Conservation (phyloP, 1,140 invertebrate species). For the Ooceraea biroi region DNA sequence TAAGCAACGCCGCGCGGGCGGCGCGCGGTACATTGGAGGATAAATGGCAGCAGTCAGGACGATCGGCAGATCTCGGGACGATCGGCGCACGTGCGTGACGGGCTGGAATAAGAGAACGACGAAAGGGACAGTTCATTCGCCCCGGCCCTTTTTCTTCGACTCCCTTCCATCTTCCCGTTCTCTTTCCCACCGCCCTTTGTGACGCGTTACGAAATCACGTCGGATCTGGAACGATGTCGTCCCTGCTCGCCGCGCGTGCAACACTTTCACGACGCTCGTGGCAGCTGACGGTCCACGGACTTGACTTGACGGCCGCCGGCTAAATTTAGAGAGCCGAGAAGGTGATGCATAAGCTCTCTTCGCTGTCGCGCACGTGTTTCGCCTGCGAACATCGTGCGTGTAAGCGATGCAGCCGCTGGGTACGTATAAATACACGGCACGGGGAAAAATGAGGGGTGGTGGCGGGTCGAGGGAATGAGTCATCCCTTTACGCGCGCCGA, state of each 20-base stretch:
- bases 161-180: background rate
- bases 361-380: slow-evolving; percentile 71
- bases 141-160: slow-evolving; percentile 20
- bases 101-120: background rate
- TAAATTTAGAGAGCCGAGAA: slow-evolving; percentile 70
- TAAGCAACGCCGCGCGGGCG: slow-evolving; percentile 12
- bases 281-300: slow-evolving; percentile 67
- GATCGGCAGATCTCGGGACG: slow-evolving; percentile 37
- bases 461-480: slow-evolving; percentile 31
- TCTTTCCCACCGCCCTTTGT: background rate
- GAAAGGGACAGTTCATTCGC: slow-evolving; percentile 39
- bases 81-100: slow-evolving; percentile 63
- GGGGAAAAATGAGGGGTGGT: slow-evolving; percentile 4
- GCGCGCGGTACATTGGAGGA: background rate
- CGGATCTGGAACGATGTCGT: slow-evolving; percentile 53
- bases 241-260: slow-evolving; percentile 3
- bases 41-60: slow-evolving; percentile 39
- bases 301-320: slow-evolving; percentile 34
- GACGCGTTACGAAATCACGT: slow-evolving; percentile 70
- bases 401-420: slow-evolving; percentile 24
- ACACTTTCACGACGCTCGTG: slow-evolving; percentile 52
- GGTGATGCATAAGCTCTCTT: slow-evolving; percentile 66
- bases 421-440: slow-evolving; percentile 38
- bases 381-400: slow-evolving; percentile 52
- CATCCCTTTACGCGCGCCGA: slow-evolving; percentile 34